Evolutionary conservation across 2,888 invertebrate species (phyloP).

Genomic region (Tachina fera): DNA sequence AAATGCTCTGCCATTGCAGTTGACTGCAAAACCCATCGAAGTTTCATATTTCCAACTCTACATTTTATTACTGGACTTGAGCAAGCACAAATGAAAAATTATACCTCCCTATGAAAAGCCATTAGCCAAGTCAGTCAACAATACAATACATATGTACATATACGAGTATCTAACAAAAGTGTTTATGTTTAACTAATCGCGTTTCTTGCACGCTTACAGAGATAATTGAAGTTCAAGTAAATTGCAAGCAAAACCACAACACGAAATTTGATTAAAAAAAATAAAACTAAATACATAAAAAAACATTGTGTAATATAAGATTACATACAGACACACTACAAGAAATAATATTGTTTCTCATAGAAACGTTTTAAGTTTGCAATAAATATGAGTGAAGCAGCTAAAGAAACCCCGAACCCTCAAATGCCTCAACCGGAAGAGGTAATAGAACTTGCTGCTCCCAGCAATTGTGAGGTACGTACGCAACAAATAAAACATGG

Average conservation of each 20-base stretch:
- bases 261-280: slow-evolving; percentile 44
- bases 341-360: slow-evolving; percentile 59
- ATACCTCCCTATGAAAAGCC: slow-evolving; percentile 10
- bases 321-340: slow-evolving; percentile 26
- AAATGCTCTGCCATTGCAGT: slow-evolving; percentile 33
- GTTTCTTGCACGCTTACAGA: slow-evolving; percentile 17
- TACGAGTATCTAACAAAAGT: neutral
- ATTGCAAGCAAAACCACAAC: slow-evolving; percentile 37
- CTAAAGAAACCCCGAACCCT: neutral
- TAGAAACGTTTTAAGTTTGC: slow-evolving; percentile 62
- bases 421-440: slow-evolving; percentile 58
- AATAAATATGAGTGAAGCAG: slow-evolving; percentile 60
- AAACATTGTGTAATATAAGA: slow-evolving; percentile 48
- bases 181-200: slow-evolving; percentile 15
- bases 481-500: slow-evolving; percentile 74
- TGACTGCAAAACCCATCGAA: slow-evolving; percentile 34
- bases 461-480: slow-evolving; percentile 73
- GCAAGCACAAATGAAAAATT: slow-evolving; percentile 34
- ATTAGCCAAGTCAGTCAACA: slow-evolving; percentile 53
- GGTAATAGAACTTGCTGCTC: slow-evolving; percentile 43
- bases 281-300: neutral
- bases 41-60: slow-evolving; percentile 43
- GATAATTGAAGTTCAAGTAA: slow-evolving; percentile 69
- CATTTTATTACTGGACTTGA: slow-evolving; percentile 65
- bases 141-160: neutral